A percentile compares a stretch with the other conserved stretches of the same genome.
These are phyloP conservation scores for Drosophila prosaltans DNA, from an alignment of 1,140 invertebrate species.

Conservation along the genomic window DNA sequence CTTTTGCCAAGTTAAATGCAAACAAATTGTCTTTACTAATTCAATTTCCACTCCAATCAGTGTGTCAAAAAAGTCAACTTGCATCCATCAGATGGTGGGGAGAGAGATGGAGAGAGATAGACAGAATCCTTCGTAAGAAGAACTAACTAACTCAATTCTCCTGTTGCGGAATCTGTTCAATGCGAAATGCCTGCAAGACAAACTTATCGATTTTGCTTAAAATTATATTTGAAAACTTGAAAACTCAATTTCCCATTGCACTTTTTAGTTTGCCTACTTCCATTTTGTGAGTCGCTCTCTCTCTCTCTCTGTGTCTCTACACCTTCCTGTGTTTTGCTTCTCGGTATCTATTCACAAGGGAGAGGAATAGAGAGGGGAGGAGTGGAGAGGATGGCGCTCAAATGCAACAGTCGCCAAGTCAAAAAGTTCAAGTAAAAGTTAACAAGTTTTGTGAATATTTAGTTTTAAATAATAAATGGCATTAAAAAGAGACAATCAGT, in stretches of 20 bases:
- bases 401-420: slow-evolving; percentile 69
- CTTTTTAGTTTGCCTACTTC: slow-evolving; percentile 35
- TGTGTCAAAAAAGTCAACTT: slow-evolving; percentile 46
- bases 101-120: slow-evolving; percentile 9
- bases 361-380: no score
- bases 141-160: slow-evolving; percentile 62
- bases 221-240: slow-evolving; percentile 76
- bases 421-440: slow-evolving; percentile 50
- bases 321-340: not conserved
- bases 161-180: slow-evolving; percentile 50
- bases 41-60: slow-evolving; percentile 69
- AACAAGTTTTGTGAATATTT: slow-evolving; percentile 54
- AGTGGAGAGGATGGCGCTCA: not conserved
- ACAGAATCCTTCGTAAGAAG: not conserved
- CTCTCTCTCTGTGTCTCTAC: no score
- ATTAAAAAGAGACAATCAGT: slow-evolving; percentile 37
- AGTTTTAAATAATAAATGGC: slow-evolving; percentile 72
- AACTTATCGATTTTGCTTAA: slow-evolving; percentile 75
- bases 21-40: slow-evolving; percentile 70
- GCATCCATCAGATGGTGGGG: slow-evolving; percentile 3
- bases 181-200: slow-evolving; percentile 39
- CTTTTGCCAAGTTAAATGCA: slow-evolving; percentile 63
- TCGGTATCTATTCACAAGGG: no score
- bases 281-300: not conserved
- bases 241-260: slow-evolving; percentile 68